Conservation (phyloP, 2,888 invertebrate species). For the Acleris emargana region DNA sequence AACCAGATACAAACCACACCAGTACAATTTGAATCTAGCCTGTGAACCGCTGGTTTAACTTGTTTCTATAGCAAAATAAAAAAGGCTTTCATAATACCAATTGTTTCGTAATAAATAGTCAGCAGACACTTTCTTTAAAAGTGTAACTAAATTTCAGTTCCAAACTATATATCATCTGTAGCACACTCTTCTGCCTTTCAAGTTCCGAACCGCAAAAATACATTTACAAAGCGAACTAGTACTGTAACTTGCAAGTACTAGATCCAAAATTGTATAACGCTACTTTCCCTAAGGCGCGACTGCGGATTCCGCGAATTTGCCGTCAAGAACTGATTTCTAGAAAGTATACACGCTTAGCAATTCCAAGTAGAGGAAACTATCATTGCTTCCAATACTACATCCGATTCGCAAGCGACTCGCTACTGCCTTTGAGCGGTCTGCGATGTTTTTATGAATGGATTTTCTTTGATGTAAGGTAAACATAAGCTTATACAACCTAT, state of each 20-base stretch:
- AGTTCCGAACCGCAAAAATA: not conserved
- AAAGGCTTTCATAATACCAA: too few relatives aligned
- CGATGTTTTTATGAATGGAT: not conserved
- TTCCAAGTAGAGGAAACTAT: conserved; percentile 4
- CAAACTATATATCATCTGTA: not conserved
- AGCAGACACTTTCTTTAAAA: not conserved
- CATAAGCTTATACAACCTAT: not conserved
- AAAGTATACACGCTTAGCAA: conserved; percentile 1
- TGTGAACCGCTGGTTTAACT: too few relatives aligned
- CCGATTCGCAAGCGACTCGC: not conserved
- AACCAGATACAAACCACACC: too few relatives aligned
- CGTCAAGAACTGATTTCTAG: not conserved
- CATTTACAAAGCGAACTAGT: not conserved
- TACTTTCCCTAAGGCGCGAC: not conserved
- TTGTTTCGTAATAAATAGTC: too few relatives aligned
- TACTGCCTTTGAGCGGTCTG: not conserved
- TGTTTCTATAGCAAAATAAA: too few relatives aligned
- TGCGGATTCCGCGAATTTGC: not conserved
- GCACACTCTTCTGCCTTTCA: not conserved
- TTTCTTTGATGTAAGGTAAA: not conserved
- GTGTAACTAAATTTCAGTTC: not conserved
- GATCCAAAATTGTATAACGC: not conserved
- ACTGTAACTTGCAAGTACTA: not conserved
- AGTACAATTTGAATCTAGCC: too few relatives aligned
- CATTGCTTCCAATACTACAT: conserved; percentile 1